Conservation (phyloP, 35 echinoderm and acorn worm species). For the Ptychodera flava region DNA sequence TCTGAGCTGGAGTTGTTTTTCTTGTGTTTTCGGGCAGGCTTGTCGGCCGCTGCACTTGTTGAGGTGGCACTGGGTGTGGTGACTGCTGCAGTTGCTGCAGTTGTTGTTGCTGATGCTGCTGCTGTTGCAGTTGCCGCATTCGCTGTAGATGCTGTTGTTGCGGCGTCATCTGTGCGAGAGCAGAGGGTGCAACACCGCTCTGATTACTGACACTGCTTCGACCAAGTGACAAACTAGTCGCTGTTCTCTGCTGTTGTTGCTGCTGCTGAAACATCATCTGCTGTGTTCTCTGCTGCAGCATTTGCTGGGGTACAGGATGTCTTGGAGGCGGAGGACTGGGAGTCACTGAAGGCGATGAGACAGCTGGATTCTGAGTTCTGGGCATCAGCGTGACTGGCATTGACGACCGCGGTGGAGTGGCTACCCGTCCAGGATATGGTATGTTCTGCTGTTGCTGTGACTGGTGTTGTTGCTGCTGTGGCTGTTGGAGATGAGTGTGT, state of each 20-base stretch:
- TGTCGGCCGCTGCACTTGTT: background rate
- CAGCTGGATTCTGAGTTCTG: background rate
- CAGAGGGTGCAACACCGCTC: slow-evolving; percentile 14
- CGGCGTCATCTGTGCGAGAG: slow-evolving; percentile 25
- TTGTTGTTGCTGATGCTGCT: background rate
- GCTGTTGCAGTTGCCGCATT: background rate
- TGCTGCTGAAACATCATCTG: slow-evolving; percentile 2
- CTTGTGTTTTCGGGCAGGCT: background rate
- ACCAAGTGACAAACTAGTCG: no score
- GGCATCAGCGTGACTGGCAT: background rate
- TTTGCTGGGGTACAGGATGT: background rate
- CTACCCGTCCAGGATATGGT: background rate
- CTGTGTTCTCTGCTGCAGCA: background rate
- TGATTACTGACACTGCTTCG: background rate
- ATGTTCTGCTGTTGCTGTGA: background rate
- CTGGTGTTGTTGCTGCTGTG: background rate
- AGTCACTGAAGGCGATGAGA: slow-evolving; percentile 46
- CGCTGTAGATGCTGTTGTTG: slow-evolving; percentile 25
- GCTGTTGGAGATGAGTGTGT: background rate
- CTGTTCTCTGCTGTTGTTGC: slow-evolving; percentile 28
- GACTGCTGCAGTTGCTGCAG: background rate
- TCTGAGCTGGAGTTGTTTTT: background rate
- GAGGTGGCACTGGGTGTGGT: background rate
- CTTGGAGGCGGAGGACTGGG: slow-evolving; percentile 43
- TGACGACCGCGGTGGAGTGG: background rate